Evolutionary conservation across 2,888 invertebrate species (phyloP).

Genomic region (Seira sanloemensis): DNA sequence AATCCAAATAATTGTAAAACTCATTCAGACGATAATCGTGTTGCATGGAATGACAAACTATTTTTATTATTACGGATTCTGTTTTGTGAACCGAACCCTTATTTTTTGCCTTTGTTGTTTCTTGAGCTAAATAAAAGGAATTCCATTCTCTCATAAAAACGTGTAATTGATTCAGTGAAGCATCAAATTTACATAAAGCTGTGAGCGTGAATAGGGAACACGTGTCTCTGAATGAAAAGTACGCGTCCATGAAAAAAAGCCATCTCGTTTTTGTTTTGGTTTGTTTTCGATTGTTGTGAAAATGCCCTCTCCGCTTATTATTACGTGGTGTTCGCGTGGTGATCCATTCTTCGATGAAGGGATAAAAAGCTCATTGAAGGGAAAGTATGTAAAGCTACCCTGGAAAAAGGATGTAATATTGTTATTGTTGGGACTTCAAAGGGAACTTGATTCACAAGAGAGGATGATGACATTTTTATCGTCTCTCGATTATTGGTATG

Average conservation of each 20-base stretch:
- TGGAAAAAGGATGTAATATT: too few relatives aligned
- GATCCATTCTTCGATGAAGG: too few relatives aligned
- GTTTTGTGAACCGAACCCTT: too few relatives aligned
- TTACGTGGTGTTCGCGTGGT: neutral
- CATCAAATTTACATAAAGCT: conserved; percentile 33
- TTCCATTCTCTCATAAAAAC: neutral
- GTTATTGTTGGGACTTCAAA: too few relatives aligned
- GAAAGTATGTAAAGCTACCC: too few relatives aligned
- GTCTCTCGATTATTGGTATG: neutral
- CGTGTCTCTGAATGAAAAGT: too few relatives aligned
- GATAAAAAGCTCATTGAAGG: too few relatives aligned
- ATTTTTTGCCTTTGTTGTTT: neutral
- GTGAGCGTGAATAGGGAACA: neutral
- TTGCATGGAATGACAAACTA: too few relatives aligned
- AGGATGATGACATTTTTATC: neutral
- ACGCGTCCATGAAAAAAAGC: neutral
- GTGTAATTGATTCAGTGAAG: conserved; percentile 31
- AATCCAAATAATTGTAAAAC: too few relatives aligned
- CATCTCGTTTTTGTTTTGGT: neutral
- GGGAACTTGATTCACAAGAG: neutral
- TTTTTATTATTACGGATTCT: too few relatives aligned
- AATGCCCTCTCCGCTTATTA: neutral
- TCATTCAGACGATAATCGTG: too few relatives aligned
- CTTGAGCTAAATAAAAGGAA: neutral
- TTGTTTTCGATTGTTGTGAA: neutral